Percentiles rank a stretch among this genome's conserved stretches.
Evolutionary conservation across 2,113 vertebrate species (phyloP).

Genomic region (Irena cyanogastra): DNA sequence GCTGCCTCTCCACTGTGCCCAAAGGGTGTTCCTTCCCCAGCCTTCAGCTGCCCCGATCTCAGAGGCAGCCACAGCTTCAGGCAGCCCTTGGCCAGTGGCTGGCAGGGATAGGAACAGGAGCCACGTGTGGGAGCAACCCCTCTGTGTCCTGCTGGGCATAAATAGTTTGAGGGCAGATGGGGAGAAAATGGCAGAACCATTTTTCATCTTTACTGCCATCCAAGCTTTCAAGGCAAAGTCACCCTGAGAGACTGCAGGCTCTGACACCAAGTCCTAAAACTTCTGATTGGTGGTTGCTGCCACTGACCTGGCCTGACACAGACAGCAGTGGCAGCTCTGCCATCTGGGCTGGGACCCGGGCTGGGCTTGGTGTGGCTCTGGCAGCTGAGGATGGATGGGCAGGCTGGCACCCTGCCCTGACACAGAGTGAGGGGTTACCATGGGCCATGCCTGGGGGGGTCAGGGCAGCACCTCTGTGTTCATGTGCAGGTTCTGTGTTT

Average conservation of each 20-base stretch:
- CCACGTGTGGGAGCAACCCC: neutral
- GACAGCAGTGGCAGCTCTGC: neutral
- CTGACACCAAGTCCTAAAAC: neutral
- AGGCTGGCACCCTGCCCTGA: neutral
- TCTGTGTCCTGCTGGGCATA: neutral
- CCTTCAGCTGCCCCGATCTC: fast-evolving
- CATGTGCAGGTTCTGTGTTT: neutral
- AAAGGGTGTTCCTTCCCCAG: neutral
- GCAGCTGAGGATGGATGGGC: neutral
- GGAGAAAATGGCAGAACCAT: neutral
- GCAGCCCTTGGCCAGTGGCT: neutral
- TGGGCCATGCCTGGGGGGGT: fast-evolving
- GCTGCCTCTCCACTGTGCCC: neutral
- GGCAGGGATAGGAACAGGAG: neutral
- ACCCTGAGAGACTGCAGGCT: neutral
- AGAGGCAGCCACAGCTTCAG: neutral
- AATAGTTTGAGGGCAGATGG: neutral
- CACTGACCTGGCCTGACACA: neutral
- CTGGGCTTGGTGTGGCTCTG: neutral
- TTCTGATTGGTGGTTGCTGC: neutral
- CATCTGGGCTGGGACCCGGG: neutral
- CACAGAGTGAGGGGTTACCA: fast-evolving
- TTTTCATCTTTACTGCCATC: neutral
- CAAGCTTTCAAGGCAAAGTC: neutral
- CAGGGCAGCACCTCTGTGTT: neutral